Conservation (phyloP, 2,797 vertebrate genomes). For the Discoglossus pictus region DNA sequence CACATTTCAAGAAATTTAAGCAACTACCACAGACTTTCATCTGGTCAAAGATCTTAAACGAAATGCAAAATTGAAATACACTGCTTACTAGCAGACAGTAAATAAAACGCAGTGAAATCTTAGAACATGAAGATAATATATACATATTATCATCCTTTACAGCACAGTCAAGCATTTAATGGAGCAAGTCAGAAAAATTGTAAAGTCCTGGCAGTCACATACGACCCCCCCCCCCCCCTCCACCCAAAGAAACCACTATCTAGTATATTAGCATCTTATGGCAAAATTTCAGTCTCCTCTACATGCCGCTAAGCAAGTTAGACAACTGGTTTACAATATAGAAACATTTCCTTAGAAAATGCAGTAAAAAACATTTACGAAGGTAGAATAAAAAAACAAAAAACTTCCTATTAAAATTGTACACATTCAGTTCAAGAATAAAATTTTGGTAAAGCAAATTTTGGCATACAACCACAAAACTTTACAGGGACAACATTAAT, state of each 20-base stretch:
- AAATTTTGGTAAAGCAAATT: slow-evolving; percentile 33
- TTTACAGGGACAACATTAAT: slow-evolving; percentile 82
- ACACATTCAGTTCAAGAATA: slow-evolving; percentile 17
- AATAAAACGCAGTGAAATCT: slow-evolving; percentile 14
- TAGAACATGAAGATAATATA: not conserved
- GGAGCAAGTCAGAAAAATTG: too few relatives aligned
- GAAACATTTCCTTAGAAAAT: slow-evolving; percentile 27
- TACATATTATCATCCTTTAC: too few relatives aligned
- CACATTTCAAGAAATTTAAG: slow-evolving; percentile 71
- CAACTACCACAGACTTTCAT: slow-evolving; percentile 63
- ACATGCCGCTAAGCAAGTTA: too few relatives aligned
- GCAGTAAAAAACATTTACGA: slow-evolving; percentile 60
- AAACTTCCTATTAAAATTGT: slow-evolving; percentile 67
- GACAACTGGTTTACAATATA: too few relatives aligned
- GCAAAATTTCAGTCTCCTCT: too few relatives aligned
- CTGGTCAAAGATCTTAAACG: slow-evolving; percentile 52
- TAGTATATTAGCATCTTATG: too few relatives aligned
- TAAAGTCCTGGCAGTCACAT: too few relatives aligned
- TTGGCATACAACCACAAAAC: slow-evolving; percentile 80
- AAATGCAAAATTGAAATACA: slow-evolving; percentile 70
- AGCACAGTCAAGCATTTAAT: too few relatives aligned
- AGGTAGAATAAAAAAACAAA: slow-evolving; percentile 69
- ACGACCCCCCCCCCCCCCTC: too few relatives aligned
- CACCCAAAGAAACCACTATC: too few relatives aligned
- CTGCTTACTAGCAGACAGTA: slow-evolving; percentile 70